Evolutionary conservation across 2,797 vertebrate genomes (phyloP), one percentile per base, ranked within the genome.

Genomic region (Nyctibius grandis): DNA sequence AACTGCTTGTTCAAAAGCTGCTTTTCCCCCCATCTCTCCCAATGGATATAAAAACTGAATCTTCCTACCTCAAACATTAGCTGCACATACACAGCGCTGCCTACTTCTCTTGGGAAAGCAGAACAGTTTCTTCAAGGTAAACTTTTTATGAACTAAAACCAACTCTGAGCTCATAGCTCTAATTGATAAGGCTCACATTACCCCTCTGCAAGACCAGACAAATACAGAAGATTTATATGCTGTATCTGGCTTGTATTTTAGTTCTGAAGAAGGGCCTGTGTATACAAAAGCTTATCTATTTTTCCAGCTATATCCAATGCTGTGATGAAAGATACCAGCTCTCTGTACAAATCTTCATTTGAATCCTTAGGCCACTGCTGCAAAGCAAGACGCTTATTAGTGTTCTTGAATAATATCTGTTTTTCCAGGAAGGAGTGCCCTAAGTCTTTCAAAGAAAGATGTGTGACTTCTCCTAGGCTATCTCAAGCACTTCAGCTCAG

Each of bases 1-100:
- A 68, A 59, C 6, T 69, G 9, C 16, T 28, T 68, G 9, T n/a
- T 91, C 36, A 63, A 79, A 72, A 63, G 23, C 13, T 78, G 23
- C 0, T 7, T 56, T 90, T 68, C 9, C 0, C 12, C 40, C 13
- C 1, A 2, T 21, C 6, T 85, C 8, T 80, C 33, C 22, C 45
- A 21, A 29, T 23, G 5, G 31, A 61, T 40, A 68, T 0, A 92
- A 82, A 88, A 78, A 38, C 5, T 29, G 9, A 69, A n/a, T 36
- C 15, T 72, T 78, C 9, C n/a, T 21, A 0, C 38, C 18, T 42
- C 76, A 75, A 31, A 42, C 11, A 48, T 36, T 45, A 83, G 23
- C 19, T 64, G 9, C 38, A 47, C 19, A 26, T 63, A 19, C 1
- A 12, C 9, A 63, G 2, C 36, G 47, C 23, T 38, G 25, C 36